A percentile compares a stretch with the other conserved stretches of the same genome.
phyloP scores from a whole-genome alignment of 2,888 invertebrate species.

The Eilema depressum region DNA sequence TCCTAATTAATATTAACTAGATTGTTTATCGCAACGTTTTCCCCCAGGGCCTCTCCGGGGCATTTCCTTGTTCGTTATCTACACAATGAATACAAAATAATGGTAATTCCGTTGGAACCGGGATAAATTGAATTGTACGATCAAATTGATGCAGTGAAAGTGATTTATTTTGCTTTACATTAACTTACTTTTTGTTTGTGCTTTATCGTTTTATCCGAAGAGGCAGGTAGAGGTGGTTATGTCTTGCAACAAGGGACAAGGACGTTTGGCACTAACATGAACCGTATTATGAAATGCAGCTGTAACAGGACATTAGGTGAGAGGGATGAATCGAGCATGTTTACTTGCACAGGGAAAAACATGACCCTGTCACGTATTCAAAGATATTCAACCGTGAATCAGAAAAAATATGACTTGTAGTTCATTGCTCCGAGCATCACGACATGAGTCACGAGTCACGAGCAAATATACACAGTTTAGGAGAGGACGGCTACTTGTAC shows the following conservation, averaged over 20 bases:
- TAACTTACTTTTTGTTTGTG: no score
- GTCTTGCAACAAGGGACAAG: neutral
- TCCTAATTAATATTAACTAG: neutral
- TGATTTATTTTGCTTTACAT: neutral
- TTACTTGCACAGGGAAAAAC: neutral
- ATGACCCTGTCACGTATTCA: neutral
- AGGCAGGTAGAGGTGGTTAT: no score
- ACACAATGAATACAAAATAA: neutral
- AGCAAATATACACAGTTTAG: neutral
- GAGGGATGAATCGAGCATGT: neutral
- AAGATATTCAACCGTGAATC: neutral
- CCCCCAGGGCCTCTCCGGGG: neutral
- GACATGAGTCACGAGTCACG: neutral
- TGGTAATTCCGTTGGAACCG: neutral
- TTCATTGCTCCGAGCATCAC: neutral
- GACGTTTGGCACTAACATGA: neutral
- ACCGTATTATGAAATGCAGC: neutral
- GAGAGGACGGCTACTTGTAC: neutral
- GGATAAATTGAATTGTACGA: neutral
- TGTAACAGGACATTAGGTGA: neutral
- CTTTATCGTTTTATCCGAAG: no score
- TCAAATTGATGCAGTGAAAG: neutral
- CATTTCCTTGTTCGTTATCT: conserved; percentile 1
- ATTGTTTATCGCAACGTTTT: neutral
- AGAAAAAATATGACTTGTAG: neutral